Conservation (phyloP, 1,140 invertebrate species). For the Cotesia chilonis region DNA sequence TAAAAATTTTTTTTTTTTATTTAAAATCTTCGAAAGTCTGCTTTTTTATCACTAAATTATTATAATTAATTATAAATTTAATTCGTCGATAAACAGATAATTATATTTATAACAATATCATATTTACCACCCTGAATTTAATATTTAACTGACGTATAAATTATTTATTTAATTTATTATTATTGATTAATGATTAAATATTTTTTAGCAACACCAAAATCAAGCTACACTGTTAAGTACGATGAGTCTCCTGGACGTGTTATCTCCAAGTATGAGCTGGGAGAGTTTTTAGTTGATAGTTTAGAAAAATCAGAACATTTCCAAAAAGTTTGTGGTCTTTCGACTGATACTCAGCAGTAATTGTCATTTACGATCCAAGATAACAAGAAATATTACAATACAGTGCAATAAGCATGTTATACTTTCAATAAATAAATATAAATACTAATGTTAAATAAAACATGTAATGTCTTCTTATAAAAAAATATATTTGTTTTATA, state of each 20-base stretch:
- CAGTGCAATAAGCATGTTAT: too few species aligned
- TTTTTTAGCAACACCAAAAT: conserved; percentile 67
- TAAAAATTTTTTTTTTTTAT: too few species aligned
- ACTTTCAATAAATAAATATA: too few species aligned
- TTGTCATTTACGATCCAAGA: too few species aligned
- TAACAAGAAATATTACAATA: too few species aligned
- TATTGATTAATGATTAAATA: conserved; percentile 9
- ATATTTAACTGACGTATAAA: too few species aligned
- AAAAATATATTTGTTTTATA: conserved; percentile 11
- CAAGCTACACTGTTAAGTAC: conserved; percentile 68
- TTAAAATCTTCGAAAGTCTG: too few species aligned
- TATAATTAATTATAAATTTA: too few species aligned
- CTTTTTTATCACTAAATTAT: too few species aligned
- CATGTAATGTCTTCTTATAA: conserved; percentile 16
- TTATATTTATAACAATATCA: too few species aligned
- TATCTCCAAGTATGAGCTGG: conserved; percentile 80
- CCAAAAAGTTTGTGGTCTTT: conserved; percentile 74
- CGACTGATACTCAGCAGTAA: conserved; percentile 42
- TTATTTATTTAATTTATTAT: not conserved
- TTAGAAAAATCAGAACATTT: conserved; percentile 74
- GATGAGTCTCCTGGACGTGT: conserved; percentile 72
- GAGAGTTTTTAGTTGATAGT: conserved; percentile 77
- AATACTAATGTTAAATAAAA: conserved; percentile 9
- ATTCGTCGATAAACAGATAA: too few species aligned
- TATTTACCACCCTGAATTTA: too few species aligned